These are phyloP conservation scores for Cryptomyrus ogoouensis DNA, from an alignment of 2,113 vertebrate genomes.

Conservation along the genomic window DNA sequence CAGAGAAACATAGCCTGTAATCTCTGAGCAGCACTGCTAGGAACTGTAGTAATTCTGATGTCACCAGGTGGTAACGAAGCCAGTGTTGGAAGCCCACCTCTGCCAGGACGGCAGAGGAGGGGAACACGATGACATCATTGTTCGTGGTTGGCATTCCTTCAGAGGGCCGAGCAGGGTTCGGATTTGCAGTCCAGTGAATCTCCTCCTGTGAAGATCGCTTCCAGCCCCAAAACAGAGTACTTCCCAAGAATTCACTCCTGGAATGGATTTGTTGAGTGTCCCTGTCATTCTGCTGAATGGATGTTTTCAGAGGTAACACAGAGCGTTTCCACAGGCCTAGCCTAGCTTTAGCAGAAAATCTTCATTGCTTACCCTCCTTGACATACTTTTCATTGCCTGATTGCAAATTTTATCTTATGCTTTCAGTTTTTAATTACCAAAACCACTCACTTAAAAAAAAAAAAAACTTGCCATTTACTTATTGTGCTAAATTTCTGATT, in stretches of 20 bases:
- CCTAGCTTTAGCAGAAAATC: not conserved
- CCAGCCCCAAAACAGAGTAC: not conserved
- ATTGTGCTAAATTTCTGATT: not conserved
- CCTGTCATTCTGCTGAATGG: not conserved
- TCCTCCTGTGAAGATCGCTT: not conserved
- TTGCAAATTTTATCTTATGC: not conserved
- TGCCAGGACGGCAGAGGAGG: not conserved
- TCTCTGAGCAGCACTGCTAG: not conserved
- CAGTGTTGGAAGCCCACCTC: not conserved
- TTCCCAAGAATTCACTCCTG: not conserved
- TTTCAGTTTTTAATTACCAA: not conserved
- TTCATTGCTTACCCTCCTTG: not conserved
- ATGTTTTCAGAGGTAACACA: not conserved
- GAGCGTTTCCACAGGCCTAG: not conserved
- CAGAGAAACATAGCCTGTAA: not conserved
- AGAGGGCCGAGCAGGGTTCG: not conserved
- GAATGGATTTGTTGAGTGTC: not conserved
- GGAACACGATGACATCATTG: slow-evolving; percentile 21
- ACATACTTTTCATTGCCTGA: not conserved
- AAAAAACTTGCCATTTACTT: not conserved
- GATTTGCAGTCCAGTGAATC: not conserved
- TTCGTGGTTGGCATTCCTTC: slow-evolving; percentile 4
- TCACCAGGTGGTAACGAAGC: slow-evolving; percentile 1
- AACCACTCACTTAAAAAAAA: not conserved
- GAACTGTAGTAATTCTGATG: slow-evolving; percentile 2